Evolutionary conservation across 2,888 invertebrate genomes (phyloP).

Genomic region (Rugalucina vietnamica): DNA sequence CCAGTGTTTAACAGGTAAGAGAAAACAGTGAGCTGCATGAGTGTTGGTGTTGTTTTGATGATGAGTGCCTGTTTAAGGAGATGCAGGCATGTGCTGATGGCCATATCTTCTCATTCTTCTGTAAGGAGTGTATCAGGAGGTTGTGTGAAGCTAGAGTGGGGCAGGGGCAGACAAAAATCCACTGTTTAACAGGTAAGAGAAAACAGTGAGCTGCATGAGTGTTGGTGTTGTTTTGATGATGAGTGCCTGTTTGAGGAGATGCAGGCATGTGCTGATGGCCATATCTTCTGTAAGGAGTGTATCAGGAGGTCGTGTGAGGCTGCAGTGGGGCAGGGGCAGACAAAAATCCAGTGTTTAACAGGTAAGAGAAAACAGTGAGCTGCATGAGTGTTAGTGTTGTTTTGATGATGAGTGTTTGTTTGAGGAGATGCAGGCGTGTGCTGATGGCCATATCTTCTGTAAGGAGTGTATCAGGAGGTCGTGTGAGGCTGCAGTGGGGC

Average conservation of each 20-base stretch:
- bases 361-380: too few relatives aligned
- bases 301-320: slow-evolving; percentile 75
- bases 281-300: slow-evolving; percentile 81
- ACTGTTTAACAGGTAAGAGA: slow-evolving; percentile 84
- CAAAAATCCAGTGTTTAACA: slow-evolving; percentile 85
- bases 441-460: slow-evolving; percentile 81
- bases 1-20: slow-evolving; percentile 84
- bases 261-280: slow-evolving; percentile 79
- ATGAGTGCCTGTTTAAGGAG: slow-evolving; percentile 85
- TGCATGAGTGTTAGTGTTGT: slow-evolving; percentile 86
- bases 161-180: slow-evolving; percentile 79
- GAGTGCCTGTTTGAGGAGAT: slow-evolving; percentile 85
- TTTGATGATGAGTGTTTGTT: slow-evolving; percentile 86
- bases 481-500: slow-evolving; percentile 75
- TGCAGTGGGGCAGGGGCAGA: slow-evolving; percentile 75
- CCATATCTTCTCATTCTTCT: slow-evolving; percentile 82
- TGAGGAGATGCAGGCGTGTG: slow-evolving; percentile 79
- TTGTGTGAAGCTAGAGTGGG: slow-evolving; percentile 77
- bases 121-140: slow-evolving; percentile 77
- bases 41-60: slow-evolving; percentile 87
- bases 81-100: slow-evolving; percentile 79
- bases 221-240: slow-evolving; percentile 86
- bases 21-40: slow-evolving; percentile 83
- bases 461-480: slow-evolving; percentile 77
- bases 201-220: slow-evolving; percentile 84